Percentiles rank a stretch among this genome's conserved stretches.
These are phyloP conservation scores for Xiphophorus birchmanni DNA, from an alignment of 2,797 vertebrate species.

Conservation along the genomic window DNA sequence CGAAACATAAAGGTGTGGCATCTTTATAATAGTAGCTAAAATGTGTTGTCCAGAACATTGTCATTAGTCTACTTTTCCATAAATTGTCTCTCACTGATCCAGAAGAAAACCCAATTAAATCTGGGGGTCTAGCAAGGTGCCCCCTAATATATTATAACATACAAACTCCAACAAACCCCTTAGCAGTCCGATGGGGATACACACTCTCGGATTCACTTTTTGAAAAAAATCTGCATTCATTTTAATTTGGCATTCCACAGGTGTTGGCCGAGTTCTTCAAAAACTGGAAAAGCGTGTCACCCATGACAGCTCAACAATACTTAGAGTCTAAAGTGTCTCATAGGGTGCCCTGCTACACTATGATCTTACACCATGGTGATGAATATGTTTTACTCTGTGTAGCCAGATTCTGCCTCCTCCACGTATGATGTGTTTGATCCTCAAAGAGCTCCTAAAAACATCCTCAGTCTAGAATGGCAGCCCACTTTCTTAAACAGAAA, in stretches of 20 bases:
- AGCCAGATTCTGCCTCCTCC: neutral
- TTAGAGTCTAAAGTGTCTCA: too few relatives aligned
- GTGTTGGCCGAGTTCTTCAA: too few relatives aligned
- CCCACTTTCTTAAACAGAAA: too few relatives aligned
- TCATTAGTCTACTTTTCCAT: conserved; percentile 3
- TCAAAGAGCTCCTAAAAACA: too few relatives aligned
- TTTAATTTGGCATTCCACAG: neutral
- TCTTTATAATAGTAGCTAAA: neutral
- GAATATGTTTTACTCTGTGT: neutral
- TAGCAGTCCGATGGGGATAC: neutral
- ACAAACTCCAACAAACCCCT: neutral
- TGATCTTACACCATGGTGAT: neutral
- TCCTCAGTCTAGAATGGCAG: too few relatives aligned
- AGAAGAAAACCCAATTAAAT: neutral
- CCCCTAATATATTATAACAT: too few relatives aligned
- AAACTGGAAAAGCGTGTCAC: too few relatives aligned
- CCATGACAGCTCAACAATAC: too few relatives aligned
- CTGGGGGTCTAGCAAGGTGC: too few relatives aligned
- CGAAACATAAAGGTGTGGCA: neutral
- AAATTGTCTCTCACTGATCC: neutral
- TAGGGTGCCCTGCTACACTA: too few relatives aligned
- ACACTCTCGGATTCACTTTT: neutral
- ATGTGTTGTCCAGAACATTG: neutral
- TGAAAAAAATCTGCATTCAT: neutral
- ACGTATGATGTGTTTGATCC: neutral